Percentiles rank a stretch among this genome's conserved stretches.
Conservation (phyloP, 2,113 vertebrate genomes). For the Saguinus midas region DNA sequence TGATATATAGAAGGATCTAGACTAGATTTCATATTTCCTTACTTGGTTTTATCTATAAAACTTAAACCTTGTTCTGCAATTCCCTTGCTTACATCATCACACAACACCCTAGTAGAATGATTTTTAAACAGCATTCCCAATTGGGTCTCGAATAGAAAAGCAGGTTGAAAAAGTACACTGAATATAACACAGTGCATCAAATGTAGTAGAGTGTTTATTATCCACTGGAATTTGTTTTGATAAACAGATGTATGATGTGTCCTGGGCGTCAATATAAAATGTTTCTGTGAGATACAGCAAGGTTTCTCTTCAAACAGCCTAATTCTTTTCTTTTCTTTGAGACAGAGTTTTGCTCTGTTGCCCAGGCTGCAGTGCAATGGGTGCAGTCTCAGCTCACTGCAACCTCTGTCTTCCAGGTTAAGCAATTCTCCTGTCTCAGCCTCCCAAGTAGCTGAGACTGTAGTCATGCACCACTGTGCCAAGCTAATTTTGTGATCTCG, state of each 20-base stretch:
- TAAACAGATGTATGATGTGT: not conserved
- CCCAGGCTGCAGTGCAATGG: too few species aligned
- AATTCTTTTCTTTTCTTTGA: too few species aligned
- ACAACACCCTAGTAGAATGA: not conserved
- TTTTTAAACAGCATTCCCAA: conserved; percentile 28
- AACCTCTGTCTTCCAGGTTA: too few species aligned
- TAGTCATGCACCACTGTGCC: too few species aligned
- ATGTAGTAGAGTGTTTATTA: not conserved
- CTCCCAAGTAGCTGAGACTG: too few species aligned
- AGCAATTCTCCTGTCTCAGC: too few species aligned
- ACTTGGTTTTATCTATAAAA: conserved; percentile 41
- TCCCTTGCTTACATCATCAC: not conserved
- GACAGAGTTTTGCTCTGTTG: too few species aligned
- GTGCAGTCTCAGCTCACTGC: too few species aligned
- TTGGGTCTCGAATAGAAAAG: conserved; percentile 9
- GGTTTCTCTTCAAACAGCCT: too few species aligned
- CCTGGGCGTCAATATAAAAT: not conserved
- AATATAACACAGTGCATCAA: not conserved
- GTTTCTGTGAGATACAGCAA: not conserved
- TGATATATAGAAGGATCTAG: not conserved
- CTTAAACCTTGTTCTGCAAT: not conserved
- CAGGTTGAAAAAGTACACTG: not conserved
- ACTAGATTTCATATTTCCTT: not conserved
- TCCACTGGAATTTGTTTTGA: conserved; percentile 14
- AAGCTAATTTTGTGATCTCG: too few species aligned